phyloP scores from a whole-genome alignment of 2,888 invertebrate species.

The Theretra japonica region DNA sequence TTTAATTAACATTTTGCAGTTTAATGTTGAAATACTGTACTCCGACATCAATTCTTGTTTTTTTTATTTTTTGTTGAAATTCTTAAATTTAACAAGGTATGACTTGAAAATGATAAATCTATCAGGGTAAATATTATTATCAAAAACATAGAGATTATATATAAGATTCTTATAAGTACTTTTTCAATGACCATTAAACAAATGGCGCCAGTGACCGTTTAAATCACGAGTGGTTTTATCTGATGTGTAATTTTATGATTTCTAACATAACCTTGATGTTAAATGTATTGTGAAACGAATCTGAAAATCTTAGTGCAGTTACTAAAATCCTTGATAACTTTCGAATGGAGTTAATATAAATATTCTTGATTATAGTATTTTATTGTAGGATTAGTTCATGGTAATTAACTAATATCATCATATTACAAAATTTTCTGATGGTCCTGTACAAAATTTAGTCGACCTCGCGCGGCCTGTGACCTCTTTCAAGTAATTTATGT shows the following conservation, averaged over 20 bases:
- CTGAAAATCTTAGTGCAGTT: not conserved
- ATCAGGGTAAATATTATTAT: not conserved
- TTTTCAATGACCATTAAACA: not conserved
- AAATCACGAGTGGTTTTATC: constrained; percentile 1
- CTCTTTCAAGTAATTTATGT: too few relatives aligned
- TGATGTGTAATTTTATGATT: not conserved
- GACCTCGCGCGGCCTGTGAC: too few relatives aligned
- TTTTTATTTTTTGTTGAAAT: too few relatives aligned
- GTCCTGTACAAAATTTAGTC: too few relatives aligned
- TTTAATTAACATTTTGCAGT: not conserved
- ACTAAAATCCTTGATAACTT: not conserved
- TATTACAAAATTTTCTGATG: too few relatives aligned
- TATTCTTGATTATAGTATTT: too few relatives aligned
- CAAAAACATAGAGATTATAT: not conserved
- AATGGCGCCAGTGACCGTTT: not conserved
- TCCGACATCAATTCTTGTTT: not conserved
- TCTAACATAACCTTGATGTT: not conserved
- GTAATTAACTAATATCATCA: too few relatives aligned
- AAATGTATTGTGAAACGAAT: constrained; percentile 11
- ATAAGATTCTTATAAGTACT: not conserved
- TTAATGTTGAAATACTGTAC: not conserved
- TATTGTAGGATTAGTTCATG: too few relatives aligned
- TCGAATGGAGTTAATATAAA: not conserved
- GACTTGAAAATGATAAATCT: too few relatives aligned
- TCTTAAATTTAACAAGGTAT: too few relatives aligned